Base-by-base conservation (phyloP, 1,140 invertebrate species). In the Philopotamus ludificatus region DNA sequence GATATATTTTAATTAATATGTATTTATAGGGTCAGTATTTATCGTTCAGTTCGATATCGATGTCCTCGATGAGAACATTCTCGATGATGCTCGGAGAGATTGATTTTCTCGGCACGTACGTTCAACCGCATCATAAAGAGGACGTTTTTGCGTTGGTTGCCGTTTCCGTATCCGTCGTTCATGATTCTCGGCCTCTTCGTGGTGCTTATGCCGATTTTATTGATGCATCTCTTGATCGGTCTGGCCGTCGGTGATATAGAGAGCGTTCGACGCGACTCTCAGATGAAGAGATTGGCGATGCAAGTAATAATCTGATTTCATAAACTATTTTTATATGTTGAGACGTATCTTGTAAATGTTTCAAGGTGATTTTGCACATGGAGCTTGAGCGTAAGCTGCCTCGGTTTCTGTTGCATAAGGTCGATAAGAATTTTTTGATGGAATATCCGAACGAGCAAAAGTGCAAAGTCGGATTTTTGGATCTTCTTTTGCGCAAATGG, bases 181-280 rank as follows among this genome's bases (percentile, higher is more conserved):
- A 72, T 90, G n/a, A 88, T 95, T 49, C 82, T 96, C 0, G 83
- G 86, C 1, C 72, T 93, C 0, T 96, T 95, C 72, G 92, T 94
- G 85, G 87, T 95, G 7, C 77, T 95, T 2, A 94, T 95, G 91
- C 92, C 93, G 0, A 94, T 96, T 74, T 78, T 96, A 1, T 78
- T 95, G 54, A 95, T 95, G 90, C 95, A 96, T 76, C 76, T 96
- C 42, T 86, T 96, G 42, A 95, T 95, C 73, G 93, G 93, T 92
- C 85, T 95, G 81, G 93, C 93, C 50, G 93, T 95, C 65, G 93
- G 93, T 7, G 93, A 95, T 72, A 95, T 95, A 68, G 92, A 94
- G 75, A 90, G 89, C 44, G 92, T 95, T 0, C 82, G 90, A 67
- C 83, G 90, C 71, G 92, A 95, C 78, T 93, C 93, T 0, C 90